Evolutionary conservation across 2,113 vertebrate species (phyloP), one percentile per base, ranked within the genome.

Genomic region (Pollimyrus isidori): DNA sequence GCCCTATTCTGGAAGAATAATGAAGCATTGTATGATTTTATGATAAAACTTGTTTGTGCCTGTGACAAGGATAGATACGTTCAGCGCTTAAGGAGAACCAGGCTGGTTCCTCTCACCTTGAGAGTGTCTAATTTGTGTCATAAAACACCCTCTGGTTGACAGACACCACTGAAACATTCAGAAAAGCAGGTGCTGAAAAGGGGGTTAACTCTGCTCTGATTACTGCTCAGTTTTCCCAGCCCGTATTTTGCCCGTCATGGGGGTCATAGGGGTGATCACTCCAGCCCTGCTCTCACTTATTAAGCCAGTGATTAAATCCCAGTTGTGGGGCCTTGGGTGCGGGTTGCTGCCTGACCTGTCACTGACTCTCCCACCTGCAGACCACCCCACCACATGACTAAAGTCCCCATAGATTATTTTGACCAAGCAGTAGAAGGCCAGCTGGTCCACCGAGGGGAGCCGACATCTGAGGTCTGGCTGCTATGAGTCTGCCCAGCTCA

Each of bases 1-100:
- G 46, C 48, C 48, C n/a, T 52, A n/a, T 80, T 80, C n/a, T 80
- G 19, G 50, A 88, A 23, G 10, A 53, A 50, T 42, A 88, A 53
- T 69, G 23, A 88, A 88, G 62, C 45, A 5, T 42, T 21, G 3
- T 88, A 26, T 88, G 26, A 76, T 88, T 88, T 52, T n/a, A 88
- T 88, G 46, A 35, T 45, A 88, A 69, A 65, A 26, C 11, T 19
- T 23, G 65, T 49, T 49, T 1, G 19, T 39, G 6, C 17, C 88
- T 19, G 11, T 82, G 69, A 88, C 26, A 53, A 30, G 13, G 49
- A 56, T 87, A 13, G 85, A 19, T 87, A 56, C 39, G 39, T 87
- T 21, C 13, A 21, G 85, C 7, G 30, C 7, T 49, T 50, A 86
- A 86, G 83, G 48, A 48, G 26, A 30, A 50, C 13, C n/a, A 19